Conservation (phyloP, 1,140 invertebrate species). For the Apis laboriosa region DNA sequence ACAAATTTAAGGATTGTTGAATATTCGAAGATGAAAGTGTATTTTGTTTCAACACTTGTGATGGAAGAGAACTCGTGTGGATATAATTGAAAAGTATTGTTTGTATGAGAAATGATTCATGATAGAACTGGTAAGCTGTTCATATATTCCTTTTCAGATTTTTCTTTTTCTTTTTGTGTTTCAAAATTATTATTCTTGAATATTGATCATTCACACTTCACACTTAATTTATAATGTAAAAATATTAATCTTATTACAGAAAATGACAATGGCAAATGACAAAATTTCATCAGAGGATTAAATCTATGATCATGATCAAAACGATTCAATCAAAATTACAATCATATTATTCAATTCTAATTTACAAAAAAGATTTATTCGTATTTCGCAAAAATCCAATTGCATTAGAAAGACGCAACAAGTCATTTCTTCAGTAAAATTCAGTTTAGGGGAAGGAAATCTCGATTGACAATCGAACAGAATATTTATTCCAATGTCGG, state of each 20-base stretch:
- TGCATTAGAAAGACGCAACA: neutral
- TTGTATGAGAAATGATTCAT: neutral
- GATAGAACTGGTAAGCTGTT: too few relatives aligned
- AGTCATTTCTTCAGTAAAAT: neutral
- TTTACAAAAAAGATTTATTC: neutral
- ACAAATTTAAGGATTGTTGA: neutral
- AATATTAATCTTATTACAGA: too few relatives aligned
- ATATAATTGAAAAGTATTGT: neutral
- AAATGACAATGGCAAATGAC: too few relatives aligned
- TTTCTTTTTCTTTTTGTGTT: too few relatives aligned
- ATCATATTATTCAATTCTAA: too few relatives aligned
- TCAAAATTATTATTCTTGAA: too few relatives aligned
- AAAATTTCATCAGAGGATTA: too few relatives aligned
- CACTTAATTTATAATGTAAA: too few relatives aligned
- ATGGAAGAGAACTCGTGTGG: neutral
- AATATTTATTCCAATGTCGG: neutral
- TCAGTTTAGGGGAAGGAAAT: neutral
- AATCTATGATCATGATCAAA: too few relatives aligned
- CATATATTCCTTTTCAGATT: too few relatives aligned
- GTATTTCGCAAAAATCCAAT: neutral
- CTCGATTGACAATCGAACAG: neutral
- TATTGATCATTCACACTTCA: too few relatives aligned
- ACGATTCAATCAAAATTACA: too few relatives aligned
- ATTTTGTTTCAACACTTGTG: neutral
- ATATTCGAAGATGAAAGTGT: neutral